Evolutionary conservation across 2,797 vertebrate species (phyloP).

Genomic region (Tapera naevia): DNA sequence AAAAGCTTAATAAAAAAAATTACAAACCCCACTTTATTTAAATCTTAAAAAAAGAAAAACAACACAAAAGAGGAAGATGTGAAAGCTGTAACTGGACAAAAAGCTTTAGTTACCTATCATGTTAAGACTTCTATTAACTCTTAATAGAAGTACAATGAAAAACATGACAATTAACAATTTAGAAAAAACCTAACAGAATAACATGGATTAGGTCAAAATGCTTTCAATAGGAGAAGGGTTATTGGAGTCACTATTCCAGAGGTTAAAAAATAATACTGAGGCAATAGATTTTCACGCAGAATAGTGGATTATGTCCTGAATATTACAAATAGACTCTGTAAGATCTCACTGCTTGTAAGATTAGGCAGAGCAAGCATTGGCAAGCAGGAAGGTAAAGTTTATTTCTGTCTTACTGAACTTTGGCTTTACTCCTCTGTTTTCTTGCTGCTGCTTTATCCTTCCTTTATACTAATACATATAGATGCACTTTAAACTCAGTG

Average conservation of each 20-base stretch:
- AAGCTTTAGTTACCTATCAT: neutral
- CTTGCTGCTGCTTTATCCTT: neutral
- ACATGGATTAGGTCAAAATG: neutral
- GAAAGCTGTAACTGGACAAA: neutral
- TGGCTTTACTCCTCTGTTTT: neutral
- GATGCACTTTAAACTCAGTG: accelerated
- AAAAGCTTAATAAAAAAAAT: neutral
- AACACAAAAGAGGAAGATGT: neutral
- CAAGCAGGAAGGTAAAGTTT: neutral
- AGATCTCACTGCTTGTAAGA: neutral
- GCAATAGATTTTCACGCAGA: neutral
- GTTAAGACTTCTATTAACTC: neutral
- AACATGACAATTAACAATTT: neutral
- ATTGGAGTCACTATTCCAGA: neutral
- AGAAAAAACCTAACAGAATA: neutral
- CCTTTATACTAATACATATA: neutral
- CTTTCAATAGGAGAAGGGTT: neutral
- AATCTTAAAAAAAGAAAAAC: too few species aligned
- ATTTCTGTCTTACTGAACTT: neutral
- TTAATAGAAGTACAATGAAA: neutral
- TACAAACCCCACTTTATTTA: neutral
- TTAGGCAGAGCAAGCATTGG: neutral
- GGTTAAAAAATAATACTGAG: neutral
- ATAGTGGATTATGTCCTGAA: neutral
- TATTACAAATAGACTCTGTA: neutral